Percentiles rank a stretch among this genome's conserved stretches.
These are phyloP conservation scores for Pygoscelis antarcticus DNA, from an alignment of 2,113 vertebrate species.

Conservation along the genomic window DNA sequence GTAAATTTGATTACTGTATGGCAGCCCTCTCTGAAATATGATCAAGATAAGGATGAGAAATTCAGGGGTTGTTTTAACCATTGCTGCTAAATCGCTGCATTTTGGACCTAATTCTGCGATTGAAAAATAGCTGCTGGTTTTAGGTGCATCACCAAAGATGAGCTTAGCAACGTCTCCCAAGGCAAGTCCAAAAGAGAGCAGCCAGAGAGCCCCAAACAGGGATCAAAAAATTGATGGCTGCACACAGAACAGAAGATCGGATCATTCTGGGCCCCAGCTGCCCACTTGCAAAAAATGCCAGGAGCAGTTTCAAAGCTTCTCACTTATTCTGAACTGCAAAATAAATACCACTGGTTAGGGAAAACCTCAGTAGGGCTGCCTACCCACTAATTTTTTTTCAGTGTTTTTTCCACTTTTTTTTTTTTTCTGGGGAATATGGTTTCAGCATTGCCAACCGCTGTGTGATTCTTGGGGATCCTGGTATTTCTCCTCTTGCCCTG, in stretches of 20 bases:
- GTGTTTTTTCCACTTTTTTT: not conserved
- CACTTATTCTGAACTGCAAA: not conserved
- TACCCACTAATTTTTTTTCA: not conserved
- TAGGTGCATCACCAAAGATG: not conserved
- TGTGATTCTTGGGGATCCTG: not conserved
- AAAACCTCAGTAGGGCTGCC: not conserved
- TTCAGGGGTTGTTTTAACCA: not conserved
- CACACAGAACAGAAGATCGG: not conserved
- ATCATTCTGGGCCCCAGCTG: not conserved
- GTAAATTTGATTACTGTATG: not conserved
- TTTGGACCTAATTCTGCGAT: not conserved
- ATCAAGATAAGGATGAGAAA: not conserved
- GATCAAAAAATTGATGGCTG: not conserved
- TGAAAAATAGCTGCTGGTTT: not conserved
- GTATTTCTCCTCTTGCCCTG: not conserved
- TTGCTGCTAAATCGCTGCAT: not conserved
- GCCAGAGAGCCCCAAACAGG: not conserved
- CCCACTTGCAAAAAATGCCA: not conserved
- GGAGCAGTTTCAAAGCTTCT: not conserved
- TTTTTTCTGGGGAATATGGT: not conserved
- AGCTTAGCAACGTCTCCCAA: not conserved
- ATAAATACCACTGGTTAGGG: not conserved
- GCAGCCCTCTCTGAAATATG: not conserved
- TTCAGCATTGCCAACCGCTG: rapidly evolving
- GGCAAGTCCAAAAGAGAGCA: not conserved